These are phyloP conservation scores for Agapetus fuscipes DNA, from an alignment of 2,888 invertebrate genomes.

Conservation along the genomic window DNA sequence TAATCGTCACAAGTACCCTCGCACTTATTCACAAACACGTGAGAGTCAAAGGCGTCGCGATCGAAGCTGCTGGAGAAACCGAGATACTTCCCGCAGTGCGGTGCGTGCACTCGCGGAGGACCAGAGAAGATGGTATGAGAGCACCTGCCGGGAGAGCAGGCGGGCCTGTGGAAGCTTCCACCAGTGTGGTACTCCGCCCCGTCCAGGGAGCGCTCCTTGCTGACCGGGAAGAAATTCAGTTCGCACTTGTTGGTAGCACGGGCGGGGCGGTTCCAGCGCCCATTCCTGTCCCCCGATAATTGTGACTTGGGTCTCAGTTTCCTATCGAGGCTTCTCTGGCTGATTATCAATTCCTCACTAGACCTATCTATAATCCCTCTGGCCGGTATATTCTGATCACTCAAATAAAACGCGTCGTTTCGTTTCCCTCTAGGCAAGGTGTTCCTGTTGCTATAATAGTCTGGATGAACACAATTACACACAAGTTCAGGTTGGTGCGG, in stretches of 20 bases:
- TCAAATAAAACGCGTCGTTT: slow-evolving; percentile 16
- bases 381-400: slow-evolving; percentile 19
- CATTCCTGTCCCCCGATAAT: slow-evolving; percentile 10
- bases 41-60: slow-evolving; percentile 15
- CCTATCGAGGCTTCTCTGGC: slow-evolving; percentile 19
- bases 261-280: slow-evolving; percentile 1
- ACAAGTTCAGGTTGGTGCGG: slow-evolving; percentile 15
- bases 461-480: slow-evolving; percentile 17
- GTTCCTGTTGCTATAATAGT: slow-evolving; percentile 16
- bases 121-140: slow-evolving; percentile 15
- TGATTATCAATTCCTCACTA: slow-evolving; percentile 18
- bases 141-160: slow-evolving; percentile 14
- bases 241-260: slow-evolving; percentile 15
- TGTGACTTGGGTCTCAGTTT: slow-evolving; percentile 14
- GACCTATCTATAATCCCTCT: slow-evolving; percentile 13
- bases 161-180: slow-evolving; percentile 12
- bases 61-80: slow-evolving; percentile 14
- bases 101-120: slow-evolving; percentile 12
- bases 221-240: slow-evolving; percentile 17
- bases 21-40: slow-evolving; percentile 13
- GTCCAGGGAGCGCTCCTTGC: slow-evolving; percentile 18
- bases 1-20: slow-evolving; percentile 15
- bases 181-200: slow-evolving; percentile 17
- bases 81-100: slow-evolving; percentile 16
- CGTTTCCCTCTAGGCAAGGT: slow-evolving; percentile 18